Evolutionary conservation across 2,797 vertebrate genomes (phyloP).

Genomic region (Clarias platycephalus): DNA sequence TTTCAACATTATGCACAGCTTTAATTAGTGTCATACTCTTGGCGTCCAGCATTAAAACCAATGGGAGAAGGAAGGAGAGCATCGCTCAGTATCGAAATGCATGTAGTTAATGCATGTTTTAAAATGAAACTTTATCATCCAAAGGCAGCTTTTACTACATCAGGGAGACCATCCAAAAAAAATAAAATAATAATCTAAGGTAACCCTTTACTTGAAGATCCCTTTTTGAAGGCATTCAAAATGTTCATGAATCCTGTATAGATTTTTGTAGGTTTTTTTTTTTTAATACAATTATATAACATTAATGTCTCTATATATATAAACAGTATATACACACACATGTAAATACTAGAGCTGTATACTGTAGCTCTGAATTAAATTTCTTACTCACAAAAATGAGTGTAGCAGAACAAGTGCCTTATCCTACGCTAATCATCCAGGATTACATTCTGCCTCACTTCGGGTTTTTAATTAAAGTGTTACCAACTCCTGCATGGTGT

Average conservation of each 20-base stretch:
- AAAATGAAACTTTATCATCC: constrained; percentile 2
- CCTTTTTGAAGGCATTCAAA: neutral
- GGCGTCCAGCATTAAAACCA: constrained; percentile 61
- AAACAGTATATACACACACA: too few species aligned
- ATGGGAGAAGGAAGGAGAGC: constrained; percentile 39
- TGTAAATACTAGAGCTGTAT: neutral
- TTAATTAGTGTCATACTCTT: neutral
- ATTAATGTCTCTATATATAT: too few species aligned
- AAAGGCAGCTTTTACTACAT: constrained; percentile 40
- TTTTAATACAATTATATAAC: neutral
- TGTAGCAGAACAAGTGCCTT: neutral
- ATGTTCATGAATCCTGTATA: neutral
- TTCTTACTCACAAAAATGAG: constrained; percentile 7
- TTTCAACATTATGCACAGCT: neutral
- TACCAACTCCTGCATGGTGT: constrained; percentile 3
- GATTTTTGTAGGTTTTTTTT: neutral
- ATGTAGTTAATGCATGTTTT: neutral
- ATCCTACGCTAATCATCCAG: neutral
- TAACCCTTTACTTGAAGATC: neutral
- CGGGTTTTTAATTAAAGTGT: constrained; percentile 1
- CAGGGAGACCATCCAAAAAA: constrained; percentile 9
- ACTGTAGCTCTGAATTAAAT: neutral
- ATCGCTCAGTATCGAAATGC: constrained; percentile 15
- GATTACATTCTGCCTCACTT: neutral
- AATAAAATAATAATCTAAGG: neutral